A percentile compares a stretch with the other conserved stretches of the same genome.
phyloP scores from a whole-genome alignment of 1,140 invertebrate species.

The Caenorhabditis latens region DNA sequence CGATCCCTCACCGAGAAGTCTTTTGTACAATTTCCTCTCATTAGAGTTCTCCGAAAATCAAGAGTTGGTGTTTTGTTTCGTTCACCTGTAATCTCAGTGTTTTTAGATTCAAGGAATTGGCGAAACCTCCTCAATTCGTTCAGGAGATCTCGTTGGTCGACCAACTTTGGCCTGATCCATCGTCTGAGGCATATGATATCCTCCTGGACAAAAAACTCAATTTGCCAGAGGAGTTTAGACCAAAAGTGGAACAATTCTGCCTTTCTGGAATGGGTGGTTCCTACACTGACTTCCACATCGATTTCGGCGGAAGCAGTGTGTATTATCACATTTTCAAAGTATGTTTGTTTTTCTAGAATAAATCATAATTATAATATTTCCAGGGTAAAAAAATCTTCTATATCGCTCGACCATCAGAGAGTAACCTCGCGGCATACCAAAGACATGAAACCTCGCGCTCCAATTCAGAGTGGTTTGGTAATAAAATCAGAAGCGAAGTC shows the following conservation, averaged over 20 bases:
- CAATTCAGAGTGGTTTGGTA: background rate
- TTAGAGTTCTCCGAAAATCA: slow-evolving; percentile 65
- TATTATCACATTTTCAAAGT: slow-evolving; percentile 91
- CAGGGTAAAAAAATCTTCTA: slow-evolving; percentile 81
- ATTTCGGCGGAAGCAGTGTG: slow-evolving; percentile 93
- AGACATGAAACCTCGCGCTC: slow-evolving; percentile 76
- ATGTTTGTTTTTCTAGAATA: slow-evolving; percentile 66
- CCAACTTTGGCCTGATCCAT: slow-evolving; percentile 64
- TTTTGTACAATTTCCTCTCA: slow-evolving; percentile 67
- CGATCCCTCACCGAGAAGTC: background rate
- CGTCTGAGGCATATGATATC: background rate
- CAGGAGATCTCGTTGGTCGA: slow-evolving; percentile 65
- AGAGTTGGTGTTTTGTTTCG: slow-evolving; percentile 48
- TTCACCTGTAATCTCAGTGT: no score
- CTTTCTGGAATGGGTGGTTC: slow-evolving; percentile 89
- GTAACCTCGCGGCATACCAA: slow-evolving; percentile 79
- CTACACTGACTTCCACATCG: slow-evolving; percentile 94
- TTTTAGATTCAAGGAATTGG: slow-evolving; percentile 58
- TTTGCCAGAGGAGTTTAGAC: slow-evolving; percentile 75
- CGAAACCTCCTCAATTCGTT: slow-evolving; percentile 64
- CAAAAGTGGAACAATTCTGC: slow-evolving; percentile 91
- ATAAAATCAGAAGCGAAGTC: slow-evolving; percentile 11
- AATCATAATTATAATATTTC: background rate
- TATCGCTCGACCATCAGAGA: slow-evolving; percentile 78
- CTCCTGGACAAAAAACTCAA: background rate